Percentiles rank a stretch among this genome's conserved stretches.
Evolutionary conservation across 92 coral and sea anemone genomes (phyloP).

Genomic region (Umimayanthus chanpuru): DNA sequence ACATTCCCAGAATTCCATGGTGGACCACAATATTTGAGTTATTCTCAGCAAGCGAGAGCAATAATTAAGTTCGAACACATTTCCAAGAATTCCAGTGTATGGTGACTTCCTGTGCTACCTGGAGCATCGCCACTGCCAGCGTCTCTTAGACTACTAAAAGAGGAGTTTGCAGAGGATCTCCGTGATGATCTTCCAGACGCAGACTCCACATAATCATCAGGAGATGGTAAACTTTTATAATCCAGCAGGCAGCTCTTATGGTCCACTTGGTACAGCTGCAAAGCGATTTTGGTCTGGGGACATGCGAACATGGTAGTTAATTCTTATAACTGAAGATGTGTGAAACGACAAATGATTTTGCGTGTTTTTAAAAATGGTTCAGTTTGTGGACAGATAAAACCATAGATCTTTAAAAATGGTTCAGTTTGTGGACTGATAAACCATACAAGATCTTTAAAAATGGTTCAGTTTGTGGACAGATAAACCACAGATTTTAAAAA

Average conservation of each 20-base stretch:
- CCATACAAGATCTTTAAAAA: too few relatives aligned
- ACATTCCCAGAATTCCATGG: background rate
- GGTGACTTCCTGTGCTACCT: slow-evolving; percentile 66
- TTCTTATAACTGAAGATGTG: background rate
- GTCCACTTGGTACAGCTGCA: slow-evolving; percentile 97
- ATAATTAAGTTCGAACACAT: slow-evolving; percentile 94
- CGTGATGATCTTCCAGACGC: slow-evolving; percentile 76
- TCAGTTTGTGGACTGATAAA: too few relatives aligned
- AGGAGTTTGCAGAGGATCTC: slow-evolving; percentile 90
- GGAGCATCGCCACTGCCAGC: slow-evolving; percentile 55
- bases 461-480: too few relatives aligned
- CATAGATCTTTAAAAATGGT: too few relatives aligned
- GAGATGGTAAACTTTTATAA: slow-evolving; percentile 87
- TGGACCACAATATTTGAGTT: background rate
- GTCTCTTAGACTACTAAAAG: slow-evolving; percentile 91
- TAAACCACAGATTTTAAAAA: too few relatives aligned
- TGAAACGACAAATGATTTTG: background rate
- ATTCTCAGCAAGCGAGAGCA: slow-evolving; percentile 84
- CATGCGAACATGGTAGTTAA: background rate
- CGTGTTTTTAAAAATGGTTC: too few relatives aligned
- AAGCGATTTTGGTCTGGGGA: slow-evolving; percentile 81
- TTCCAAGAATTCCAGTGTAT: slow-evolving; percentile 95
- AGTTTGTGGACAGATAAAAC: too few relatives aligned
- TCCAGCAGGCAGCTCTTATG: slow-evolving; percentile 93
- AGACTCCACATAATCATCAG: slow-evolving; percentile 42